Base-by-base conservation (phyloP, 2,888 invertebrate species). In the Leptarthrus brevirostris region DNA sequence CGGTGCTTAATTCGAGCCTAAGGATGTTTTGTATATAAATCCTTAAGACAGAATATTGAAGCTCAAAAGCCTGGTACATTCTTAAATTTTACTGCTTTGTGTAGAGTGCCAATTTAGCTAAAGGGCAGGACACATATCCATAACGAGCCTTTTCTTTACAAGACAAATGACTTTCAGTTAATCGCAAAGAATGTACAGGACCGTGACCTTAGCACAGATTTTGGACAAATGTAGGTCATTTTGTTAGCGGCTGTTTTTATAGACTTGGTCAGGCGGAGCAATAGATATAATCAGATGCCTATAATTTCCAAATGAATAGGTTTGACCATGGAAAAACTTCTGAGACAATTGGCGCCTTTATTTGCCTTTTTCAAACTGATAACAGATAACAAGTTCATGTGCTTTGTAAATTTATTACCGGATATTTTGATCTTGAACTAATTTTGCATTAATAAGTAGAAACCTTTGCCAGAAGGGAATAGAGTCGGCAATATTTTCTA, bases 191-290 rank as follows among this genome's bases (percentile, higher is more conserved):
- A 58, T 34, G 34, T 18, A 30, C 30, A 16, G 18, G 26, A 58
- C 40, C 18, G 36, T 58, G 58, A n/a, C 58, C 58, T 58, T 58
- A 58, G 20, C 58, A 58, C 36, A 58, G 58, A 58, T 58, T 58
- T 18, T 34, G 20, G 36, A n/a, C 5, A 36, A 30, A 58, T 58
- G 20, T 58, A 36, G 58, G 58, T 58, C 58, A 58, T 36, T 58
- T 58, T 36, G 58, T 20, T 58, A 26, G 16, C 10, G 58, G 36
- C 58, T 16, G 36, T 58, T 58, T 36, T 58, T 58, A 20, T 36
- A 58, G 34, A 58, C 18, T 36, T 20, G 36, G 58, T 20, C 58
- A 58, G 20, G 12, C 3, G 36, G 34, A 36, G 20, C 36, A 36
- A 18, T 12, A 36, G 58, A 58, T 58, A 58, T 20, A 34, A 58